Evolutionary conservation across 2,888 invertebrate genomes (phyloP).

Genomic region (Thymelicus acteon): DNA sequence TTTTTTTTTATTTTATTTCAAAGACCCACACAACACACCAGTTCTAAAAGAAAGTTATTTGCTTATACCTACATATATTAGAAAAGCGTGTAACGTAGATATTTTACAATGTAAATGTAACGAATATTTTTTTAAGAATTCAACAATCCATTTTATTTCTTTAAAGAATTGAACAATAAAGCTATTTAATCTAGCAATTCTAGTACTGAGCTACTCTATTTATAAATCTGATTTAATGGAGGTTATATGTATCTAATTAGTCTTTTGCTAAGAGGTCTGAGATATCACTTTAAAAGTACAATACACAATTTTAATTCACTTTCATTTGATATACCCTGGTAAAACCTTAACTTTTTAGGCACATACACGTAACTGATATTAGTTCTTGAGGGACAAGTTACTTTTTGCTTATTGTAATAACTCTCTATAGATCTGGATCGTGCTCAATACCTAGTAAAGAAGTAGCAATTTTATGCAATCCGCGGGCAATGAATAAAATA

Average conservation of each 20-base stretch:
- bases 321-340: constrained; percentile 2
- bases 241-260: background rate
- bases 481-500: background rate
- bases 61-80: background rate
- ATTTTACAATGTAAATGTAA: background rate
- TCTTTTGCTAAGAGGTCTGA: background rate
- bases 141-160: background rate
- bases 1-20: background rate
- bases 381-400: background rate
- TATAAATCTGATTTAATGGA: background rate
- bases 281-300: background rate
- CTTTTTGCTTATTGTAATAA: constrained; percentile 1
- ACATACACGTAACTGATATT: background rate
- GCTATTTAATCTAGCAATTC: background rate
- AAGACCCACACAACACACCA: background rate
- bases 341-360: background rate
- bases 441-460: background rate
- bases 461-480: background rate
- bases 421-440: constrained; percentile 6
- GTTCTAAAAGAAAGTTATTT: background rate
- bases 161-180: background rate
- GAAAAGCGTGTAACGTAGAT: background rate
- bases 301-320: background rate
- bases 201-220: background rate
- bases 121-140: background rate